Evolutionary conservation across 2,888 invertebrate genomes (phyloP), one percentile per base, ranked within the genome.

Genomic region (Oxyteleia sp.): DNA sequence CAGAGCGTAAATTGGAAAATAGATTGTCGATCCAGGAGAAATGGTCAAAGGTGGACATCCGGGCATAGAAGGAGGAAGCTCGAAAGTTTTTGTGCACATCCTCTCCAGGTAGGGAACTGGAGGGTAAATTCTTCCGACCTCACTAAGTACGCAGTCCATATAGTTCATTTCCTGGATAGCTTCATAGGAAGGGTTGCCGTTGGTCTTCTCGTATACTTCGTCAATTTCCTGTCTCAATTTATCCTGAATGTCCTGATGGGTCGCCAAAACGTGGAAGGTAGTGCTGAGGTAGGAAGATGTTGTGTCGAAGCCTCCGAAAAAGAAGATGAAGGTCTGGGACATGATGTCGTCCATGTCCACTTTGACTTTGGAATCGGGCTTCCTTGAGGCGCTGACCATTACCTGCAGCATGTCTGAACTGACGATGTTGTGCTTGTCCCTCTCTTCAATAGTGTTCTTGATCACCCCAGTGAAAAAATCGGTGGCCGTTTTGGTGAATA

Each of bases 381-480:
- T 86, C 0, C 64, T 38, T 0, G 49, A 84, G 0, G 91, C 90
- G 61, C 95, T 94, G 93, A 95, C 93, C 61, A 95, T 88, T n/a
- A 95, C 85, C 71, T 95, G 95, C 7, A 95, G 93, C 94, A 95
- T 94, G 82, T 95, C 95, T 0, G 94, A 94, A 68, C 95, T 89
- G 2, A 93, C 64, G 15, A 90, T 87, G 0, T 85, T 86, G 0
- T 87, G 29, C 3, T 86, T 85, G 2, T 88, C 87, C 4, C 90
- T 85, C 1, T 80, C 80, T 0, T 74, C 83, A 0, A 91, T 88
- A 0, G 88, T 88, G 0, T 23, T 64, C 0, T 63, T 18, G 0
- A 91, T 87, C 0, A 90, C 2, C 0, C 82, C 18, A 0, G 20
- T 59, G 72, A 91, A 91, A 43, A 89, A 90, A 0, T 68, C 51